These are phyloP conservation scores for Microhierax caerulescens DNA, from an alignment of 2,797 vertebrate species.

Conservation along the genomic window DNA sequence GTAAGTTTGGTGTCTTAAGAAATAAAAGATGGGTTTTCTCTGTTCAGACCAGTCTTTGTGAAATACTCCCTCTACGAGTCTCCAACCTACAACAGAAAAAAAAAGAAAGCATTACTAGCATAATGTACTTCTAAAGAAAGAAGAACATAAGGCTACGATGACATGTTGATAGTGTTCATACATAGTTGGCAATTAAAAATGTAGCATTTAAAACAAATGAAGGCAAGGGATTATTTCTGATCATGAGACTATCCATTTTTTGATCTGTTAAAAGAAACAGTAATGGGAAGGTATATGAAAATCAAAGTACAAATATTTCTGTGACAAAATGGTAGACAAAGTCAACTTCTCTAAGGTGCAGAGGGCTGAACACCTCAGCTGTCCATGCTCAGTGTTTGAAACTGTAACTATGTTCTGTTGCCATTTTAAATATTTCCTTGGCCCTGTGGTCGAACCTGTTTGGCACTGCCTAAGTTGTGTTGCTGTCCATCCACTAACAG, in stretches of 20 bases:
- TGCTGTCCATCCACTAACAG: slow-evolving; percentile 75
- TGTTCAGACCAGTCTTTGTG: slow-evolving; percentile 51
- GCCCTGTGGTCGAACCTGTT: slow-evolving; percentile 69
- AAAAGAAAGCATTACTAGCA: background rate
- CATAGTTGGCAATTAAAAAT: background rate
- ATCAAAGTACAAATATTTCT: background rate
- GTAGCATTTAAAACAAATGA: background rate
- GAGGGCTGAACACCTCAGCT: background rate
- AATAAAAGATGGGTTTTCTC: slow-evolving; percentile 35
- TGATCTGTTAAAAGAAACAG: background rate
- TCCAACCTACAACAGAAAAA: slow-evolving; percentile 73
- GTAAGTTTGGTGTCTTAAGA: slow-evolving; percentile 26
- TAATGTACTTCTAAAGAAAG: background rate
- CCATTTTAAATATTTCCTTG: slow-evolving; percentile 31
- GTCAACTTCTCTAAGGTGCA: background rate
- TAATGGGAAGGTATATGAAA: background rate
- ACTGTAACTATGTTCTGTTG: background rate
- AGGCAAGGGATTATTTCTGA: background rate
- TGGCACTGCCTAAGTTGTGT: slow-evolving; percentile 59
- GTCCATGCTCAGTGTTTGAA: background rate
- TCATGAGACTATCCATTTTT: background rate
- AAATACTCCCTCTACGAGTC: slow-evolving; percentile 65
- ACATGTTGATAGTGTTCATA: background rate
- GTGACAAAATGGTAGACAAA: background rate
- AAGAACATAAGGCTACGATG: background rate